A percentile compares a stretch with the other conserved stretches of the same genome.
Conservation (phyloP, 2,888 invertebrate species). For the Gastracanthus pulcherrimus region DNA sequence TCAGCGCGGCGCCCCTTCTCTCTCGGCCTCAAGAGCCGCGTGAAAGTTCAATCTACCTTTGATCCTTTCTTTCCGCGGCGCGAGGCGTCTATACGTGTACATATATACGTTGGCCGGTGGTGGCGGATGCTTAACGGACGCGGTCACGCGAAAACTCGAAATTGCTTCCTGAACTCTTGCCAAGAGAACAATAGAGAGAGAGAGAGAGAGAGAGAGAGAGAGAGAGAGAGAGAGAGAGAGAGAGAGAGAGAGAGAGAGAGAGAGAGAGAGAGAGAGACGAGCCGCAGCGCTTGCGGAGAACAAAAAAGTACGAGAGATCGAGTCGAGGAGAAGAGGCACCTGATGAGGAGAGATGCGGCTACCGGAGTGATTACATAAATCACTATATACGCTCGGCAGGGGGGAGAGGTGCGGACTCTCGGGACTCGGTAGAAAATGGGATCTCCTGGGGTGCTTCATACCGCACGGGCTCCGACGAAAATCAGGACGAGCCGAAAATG, state of each 20-base stretch:
- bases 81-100: neutral
- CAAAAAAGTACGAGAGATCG: neutral
- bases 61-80: neutral
- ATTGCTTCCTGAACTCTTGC: slow-evolving; percentile 45
- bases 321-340: neutral
- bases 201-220: neutral
- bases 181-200: neutral
- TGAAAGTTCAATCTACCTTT: neutral
- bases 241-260: neutral
- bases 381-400: neutral
- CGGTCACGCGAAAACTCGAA: slow-evolving; percentile 37
- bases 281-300: too few relatives aligned
- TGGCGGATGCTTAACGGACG: neutral
- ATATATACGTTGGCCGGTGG: neutral
- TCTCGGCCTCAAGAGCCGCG: neutral
- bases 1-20: neutral
- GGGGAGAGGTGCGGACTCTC: neutral
- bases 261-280: neutral
- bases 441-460: neutral
- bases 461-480: too few relatives aligned
- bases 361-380: slow-evolving; percentile 13
- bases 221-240: too few relatives aligned
- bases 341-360: neutral
- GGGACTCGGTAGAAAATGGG: too few relatives aligned
- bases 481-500: slow-evolving; percentile 1